Base-by-base conservation (phyloP, 2,113 vertebrate species). In the Ictalurus furcatus region DNA sequence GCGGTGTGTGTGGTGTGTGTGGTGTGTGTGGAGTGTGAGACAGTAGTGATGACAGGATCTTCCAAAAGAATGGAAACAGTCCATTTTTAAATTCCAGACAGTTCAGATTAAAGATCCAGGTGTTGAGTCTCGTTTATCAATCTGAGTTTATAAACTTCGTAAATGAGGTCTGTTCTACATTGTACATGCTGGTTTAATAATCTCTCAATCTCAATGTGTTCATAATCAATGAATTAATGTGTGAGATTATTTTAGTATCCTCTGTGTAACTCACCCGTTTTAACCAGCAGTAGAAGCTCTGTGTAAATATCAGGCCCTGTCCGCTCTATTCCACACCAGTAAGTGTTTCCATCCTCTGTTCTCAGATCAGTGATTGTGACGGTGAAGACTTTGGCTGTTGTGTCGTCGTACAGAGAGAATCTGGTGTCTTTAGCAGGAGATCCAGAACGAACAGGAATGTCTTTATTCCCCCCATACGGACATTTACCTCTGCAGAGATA, bases 331-430 rank as follows among this genome's bases (percentile, higher is more conserved):
- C 9, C 89, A 86, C 94, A 95, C 88, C 78, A 79, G 82, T 95
- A 95, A 6, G 3, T 88, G 48, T 93, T 93, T 19, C 52, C n/a
- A 21, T 94, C 94, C 0, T 21, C 71, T 83, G 37, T 54, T 88
- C 34, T 89, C 86, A 95, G 91, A 44, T 78, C 90, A 89, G 82
- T 93, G 88, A 95, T 94, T 84, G 90, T 92, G 86, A 95, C 89
- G 16, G 80, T 93, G 85, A 94, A 92, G 80, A 87, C 48, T 54
- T 87, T 88, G 6, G 82, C 30, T 58, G 4, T 76, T 40, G 7
- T 85, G 54, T 69, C 3, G 21, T 89, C 89, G 78, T 89, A 48
- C 84, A 95, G 90, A 67, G 89, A 91, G 84, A 93, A 94, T 86
- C 93, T 92, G 30, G 54, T 1, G 40, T 88, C 82, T 88, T 88